A percentile compares a stretch with the other conserved stretches of the same genome.
phyloP scores from a whole-genome alignment of 2,888 invertebrate genomes.

The Tinea pellionella region DNA sequence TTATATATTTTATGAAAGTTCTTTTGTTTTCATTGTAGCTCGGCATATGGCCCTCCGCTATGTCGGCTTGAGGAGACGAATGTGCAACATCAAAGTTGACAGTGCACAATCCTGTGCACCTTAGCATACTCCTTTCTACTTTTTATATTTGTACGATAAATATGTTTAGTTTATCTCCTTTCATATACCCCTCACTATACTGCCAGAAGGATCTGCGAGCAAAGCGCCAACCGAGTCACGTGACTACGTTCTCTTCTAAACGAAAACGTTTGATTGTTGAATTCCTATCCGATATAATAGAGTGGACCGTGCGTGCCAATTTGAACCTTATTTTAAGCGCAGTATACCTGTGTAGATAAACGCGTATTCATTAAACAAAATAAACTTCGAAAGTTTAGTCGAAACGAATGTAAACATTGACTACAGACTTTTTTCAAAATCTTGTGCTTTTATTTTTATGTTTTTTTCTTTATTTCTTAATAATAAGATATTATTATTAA shows the following conservation, averaged over 20 bases:
- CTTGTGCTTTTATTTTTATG: too few species aligned
- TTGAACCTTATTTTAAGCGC: not conserved
- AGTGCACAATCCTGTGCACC: too few species aligned
- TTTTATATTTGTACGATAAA: too few species aligned
- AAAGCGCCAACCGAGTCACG: not conserved
- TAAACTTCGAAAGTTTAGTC: conserved; percentile 1
- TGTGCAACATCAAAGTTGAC: too few species aligned
- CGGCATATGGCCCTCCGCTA: too few species aligned
- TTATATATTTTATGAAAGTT: not conserved
- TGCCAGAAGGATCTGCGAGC: conserved; percentile 14
- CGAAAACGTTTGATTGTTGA: not conserved
- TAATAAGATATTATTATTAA: too few species aligned
- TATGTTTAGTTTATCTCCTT: too few species aligned
- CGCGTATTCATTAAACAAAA: not conserved
- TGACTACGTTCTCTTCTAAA: not conserved
- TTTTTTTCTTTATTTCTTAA: too few species aligned
- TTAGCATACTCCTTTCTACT: too few species aligned
- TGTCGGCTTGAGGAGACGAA: too few species aligned
- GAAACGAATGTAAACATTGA: conserved; percentile 1
- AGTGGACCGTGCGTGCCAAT: not conserved
- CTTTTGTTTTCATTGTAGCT: too few species aligned
- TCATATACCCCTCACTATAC: too few species aligned
- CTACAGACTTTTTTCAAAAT: not conserved
- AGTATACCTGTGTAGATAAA: not conserved
- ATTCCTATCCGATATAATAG: not conserved